Evolutionary conservation across 2,797 vertebrate species (phyloP).

Genomic region (Sebastes vulpes): DNA sequence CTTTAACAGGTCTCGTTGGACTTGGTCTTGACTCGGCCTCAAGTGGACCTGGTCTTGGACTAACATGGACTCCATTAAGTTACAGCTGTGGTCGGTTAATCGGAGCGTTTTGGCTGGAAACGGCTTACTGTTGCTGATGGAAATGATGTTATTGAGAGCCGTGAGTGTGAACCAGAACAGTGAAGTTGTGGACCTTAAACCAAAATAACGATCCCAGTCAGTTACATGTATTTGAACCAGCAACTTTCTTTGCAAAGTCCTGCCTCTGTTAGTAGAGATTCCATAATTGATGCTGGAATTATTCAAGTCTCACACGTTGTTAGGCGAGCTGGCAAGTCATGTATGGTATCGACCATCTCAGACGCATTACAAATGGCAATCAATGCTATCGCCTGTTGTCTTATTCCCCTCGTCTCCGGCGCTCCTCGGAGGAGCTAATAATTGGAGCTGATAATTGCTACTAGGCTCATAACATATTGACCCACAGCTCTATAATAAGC

Average conservation of each 20-base stretch:
- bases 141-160: no score
- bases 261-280: neutral
- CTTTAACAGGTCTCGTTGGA: neutral
- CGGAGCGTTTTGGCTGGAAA: no score
- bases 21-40: neutral
- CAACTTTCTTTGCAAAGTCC: neutral
- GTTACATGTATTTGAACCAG: neutral
- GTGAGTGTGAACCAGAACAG: no score
- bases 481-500: constrained; percentile 55
- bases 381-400: constrained; percentile 51
- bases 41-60: neutral
- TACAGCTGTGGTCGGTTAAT: neutral
- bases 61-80: neutral
- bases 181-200: no score
- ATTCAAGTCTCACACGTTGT: constrained; percentile 1
- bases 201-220: neutral
- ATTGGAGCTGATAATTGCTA: constrained; percentile 73
- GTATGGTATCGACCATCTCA: constrained; percentile 27
- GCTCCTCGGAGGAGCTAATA: constrained; percentile 47
- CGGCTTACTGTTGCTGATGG: no score
- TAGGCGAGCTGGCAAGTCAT: neutral
- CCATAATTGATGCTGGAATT: neutral
- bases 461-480: constrained; percentile 66
- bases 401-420: constrained; percentile 30
- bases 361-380: constrained; percentile 64